These are phyloP conservation scores for Drosophila pandora DNA, from an alignment of 1,140 invertebrate species.

Conservation along the genomic window DNA sequence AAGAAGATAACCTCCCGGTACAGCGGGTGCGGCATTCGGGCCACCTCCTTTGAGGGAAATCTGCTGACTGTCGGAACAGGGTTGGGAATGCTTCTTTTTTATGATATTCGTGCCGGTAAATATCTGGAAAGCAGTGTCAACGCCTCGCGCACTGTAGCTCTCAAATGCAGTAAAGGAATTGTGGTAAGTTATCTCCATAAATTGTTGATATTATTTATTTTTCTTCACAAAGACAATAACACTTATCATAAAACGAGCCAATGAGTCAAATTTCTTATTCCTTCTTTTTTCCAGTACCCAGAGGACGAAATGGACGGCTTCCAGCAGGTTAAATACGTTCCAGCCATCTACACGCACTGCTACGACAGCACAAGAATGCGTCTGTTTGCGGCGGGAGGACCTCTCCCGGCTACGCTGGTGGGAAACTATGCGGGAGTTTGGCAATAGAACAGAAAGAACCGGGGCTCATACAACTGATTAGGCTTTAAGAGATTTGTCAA, in stretches of 20 bases:
- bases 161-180: slow-evolving; percentile 95
- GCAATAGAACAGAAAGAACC: slow-evolving; percentile 84
- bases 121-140: slow-evolving; percentile 96
- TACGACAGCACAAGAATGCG: slow-evolving; percentile 96
- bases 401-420: slow-evolving; percentile 93
- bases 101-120: slow-evolving; percentile 95
- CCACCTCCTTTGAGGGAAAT: slow-evolving; percentile 94
- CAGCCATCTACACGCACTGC: slow-evolving; percentile 98
- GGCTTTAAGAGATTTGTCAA: slow-evolving; percentile 40
- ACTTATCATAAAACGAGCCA: too few species aligned
- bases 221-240: background rate
- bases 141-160: slow-evolving; percentile 93
- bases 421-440: slow-evolving; percentile 91
- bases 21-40: slow-evolving; percentile 94
- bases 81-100: slow-evolving; percentile 95
- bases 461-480: slow-evolving; percentile 62
- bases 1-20: slow-evolving; percentile 90
- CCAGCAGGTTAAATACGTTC: slow-evolving; percentile 93
- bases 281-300: slow-evolving; percentile 87
- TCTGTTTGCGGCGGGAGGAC: slow-evolving; percentile 97
- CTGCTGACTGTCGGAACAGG: slow-evolving; percentile 97
- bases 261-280: background rate
- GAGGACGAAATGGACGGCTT: slow-evolving; percentile 93
- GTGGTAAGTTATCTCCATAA: slow-evolving; percentile 87
- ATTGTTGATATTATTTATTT: slow-evolving; percentile 22